Conservation (phyloP, 2,797 vertebrate species). For the Denticeps clupeoides region DNA sequence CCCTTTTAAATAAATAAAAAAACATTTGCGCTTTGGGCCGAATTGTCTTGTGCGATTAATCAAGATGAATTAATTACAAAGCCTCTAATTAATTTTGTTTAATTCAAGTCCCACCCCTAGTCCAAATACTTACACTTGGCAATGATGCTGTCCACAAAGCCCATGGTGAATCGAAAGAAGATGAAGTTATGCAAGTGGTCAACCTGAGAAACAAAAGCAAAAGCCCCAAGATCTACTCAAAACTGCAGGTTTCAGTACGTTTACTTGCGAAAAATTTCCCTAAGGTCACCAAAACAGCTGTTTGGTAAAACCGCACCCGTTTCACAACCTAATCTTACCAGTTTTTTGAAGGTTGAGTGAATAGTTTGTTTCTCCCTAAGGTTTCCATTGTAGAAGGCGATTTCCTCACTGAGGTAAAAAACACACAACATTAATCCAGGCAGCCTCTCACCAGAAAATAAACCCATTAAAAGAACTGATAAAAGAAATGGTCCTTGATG, state of each 20-base stretch:
- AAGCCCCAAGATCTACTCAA: neutral
- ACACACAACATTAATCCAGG: neutral
- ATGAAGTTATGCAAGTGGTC: conserved; percentile 94
- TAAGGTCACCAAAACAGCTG: neutral
- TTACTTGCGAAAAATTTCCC: too few relatives aligned
- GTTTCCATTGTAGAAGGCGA: conserved; percentile 97
- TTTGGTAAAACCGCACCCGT: too few relatives aligned
- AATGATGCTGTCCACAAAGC: conserved; percentile 88
- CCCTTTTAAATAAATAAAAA: too few relatives aligned
- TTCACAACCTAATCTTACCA: conserved; percentile 69
- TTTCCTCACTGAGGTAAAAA: conserved; percentile 80
- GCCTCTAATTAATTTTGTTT: too few relatives aligned
- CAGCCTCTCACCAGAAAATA: neutral
- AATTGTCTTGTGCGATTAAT: too few relatives aligned
- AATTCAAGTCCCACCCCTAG: too few relatives aligned
- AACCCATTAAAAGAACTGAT: neutral
- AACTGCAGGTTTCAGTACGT: too few relatives aligned
- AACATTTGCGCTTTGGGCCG: too few relatives aligned
- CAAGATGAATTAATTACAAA: too few relatives aligned
- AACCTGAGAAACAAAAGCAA: conserved; percentile 57
- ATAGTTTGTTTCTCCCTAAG: conserved; percentile 88
- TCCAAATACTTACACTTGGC: conserved; percentile 96
- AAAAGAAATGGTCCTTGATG: neutral
- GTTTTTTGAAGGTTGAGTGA: conserved; percentile 76
- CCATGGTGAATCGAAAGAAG: conserved; percentile 97